A percentile compares a stretch with the other conserved stretches of the same genome.
These are phyloP conservation scores for Danio kyathit DNA, from an alignment of 2,797 vertebrate genomes.

Conservation along the genomic window DNA sequence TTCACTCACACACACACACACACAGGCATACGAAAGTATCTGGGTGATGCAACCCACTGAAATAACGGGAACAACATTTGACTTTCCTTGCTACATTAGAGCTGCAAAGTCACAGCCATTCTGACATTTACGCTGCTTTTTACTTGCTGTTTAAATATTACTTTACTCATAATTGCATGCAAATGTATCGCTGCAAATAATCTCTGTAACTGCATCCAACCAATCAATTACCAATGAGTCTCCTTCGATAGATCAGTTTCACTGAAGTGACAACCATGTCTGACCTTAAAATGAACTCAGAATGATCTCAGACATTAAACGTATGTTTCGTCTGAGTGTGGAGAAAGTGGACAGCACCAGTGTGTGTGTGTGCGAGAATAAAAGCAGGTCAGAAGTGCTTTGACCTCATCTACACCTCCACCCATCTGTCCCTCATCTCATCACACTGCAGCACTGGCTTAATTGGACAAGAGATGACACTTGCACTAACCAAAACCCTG, in stretches of 20 bases:
- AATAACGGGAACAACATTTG: conserved; percentile 48
- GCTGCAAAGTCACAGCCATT: not conserved
- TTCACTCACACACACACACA: not conserved
- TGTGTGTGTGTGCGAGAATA: conserved; percentile 1
- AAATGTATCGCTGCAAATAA: conserved; percentile 18
- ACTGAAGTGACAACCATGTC: not conserved
- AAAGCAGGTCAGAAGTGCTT: conserved; percentile 52
- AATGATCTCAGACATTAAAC: not conserved
- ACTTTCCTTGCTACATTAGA: conserved; percentile 17
- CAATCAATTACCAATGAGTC: conserved; percentile 9
- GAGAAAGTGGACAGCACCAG: conserved; percentile 15
- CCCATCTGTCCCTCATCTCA: conserved; percentile 47
- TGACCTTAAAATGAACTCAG: conserved; percentile 48
- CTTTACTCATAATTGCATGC: not conserved
- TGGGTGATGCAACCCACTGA: conserved; percentile 59
- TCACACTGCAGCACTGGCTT: conserved; percentile 36
- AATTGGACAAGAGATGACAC: conserved; percentile 52
- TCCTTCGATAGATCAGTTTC: not conserved
- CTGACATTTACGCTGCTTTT: not conserved
- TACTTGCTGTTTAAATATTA: not conserved
- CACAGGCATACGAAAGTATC: not conserved
- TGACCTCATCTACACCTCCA: conserved; percentile 52
- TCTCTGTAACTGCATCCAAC: not conserved
- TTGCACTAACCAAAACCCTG: conserved; percentile 34
- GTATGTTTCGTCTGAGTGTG: conserved; percentile 28